A percentile compares a stretch with the other conserved stretches of the same genome.
Conservation (phyloP, 2,797 vertebrate species). For the Furcifer pardalis region DNA sequence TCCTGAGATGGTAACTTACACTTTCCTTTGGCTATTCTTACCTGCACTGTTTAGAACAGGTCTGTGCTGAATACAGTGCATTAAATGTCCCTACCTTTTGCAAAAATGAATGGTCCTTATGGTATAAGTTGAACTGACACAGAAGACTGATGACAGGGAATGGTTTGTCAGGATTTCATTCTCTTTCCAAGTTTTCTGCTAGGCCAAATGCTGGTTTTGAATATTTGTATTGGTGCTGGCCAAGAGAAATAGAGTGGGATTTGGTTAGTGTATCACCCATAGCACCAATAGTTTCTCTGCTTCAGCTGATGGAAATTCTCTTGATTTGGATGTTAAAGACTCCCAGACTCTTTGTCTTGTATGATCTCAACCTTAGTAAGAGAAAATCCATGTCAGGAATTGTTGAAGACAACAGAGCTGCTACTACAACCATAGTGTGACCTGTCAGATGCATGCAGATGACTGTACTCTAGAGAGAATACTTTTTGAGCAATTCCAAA, state of each 20-base stretch:
- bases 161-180: background rate
- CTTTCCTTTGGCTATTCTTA: background rate
- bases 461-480: background rate
- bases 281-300: background rate
- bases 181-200: background rate
- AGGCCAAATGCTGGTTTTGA: background rate
- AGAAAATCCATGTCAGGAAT: background rate
- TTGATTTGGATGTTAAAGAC: background rate
- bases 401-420: background rate
- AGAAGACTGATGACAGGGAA: background rate
- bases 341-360: background rate
- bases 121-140: background rate
- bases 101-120: background rate
- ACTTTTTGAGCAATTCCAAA: background rate
- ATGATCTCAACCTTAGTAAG: background rate
- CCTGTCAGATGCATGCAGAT: background rate
- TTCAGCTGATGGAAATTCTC: background rate
- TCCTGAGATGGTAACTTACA: background rate
- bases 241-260: background rate
- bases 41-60: background rate
- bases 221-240: background rate
- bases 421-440: background rate
- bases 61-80: background rate
- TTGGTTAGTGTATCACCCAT: background rate
- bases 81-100: background rate